These are phyloP conservation scores for Paedocypris micromegethes DNA, from an alignment of 2,797 vertebrate species.

Conservation along the genomic window DNA sequence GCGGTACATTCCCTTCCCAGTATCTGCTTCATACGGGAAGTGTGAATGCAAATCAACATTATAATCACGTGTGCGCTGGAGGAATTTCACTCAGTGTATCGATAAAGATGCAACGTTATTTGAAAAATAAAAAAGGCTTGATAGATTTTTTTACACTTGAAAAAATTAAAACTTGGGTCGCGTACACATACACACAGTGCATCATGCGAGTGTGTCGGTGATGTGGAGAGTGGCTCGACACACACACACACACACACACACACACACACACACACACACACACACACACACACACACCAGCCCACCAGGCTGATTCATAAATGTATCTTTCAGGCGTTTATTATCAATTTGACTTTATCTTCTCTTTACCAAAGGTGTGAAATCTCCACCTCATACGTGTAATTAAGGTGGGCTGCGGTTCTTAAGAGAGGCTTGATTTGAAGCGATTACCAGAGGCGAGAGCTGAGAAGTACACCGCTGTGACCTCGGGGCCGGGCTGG, in stretches of 20 bases:
- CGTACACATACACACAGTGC: background rate
- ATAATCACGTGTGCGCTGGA: too few relatives aligned
- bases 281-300: constrained; percentile 7
- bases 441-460: constrained; percentile 61
- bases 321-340: constrained; percentile 47
- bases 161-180: too few relatives aligned
- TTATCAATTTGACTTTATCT: constrained; percentile 54
- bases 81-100: too few relatives aligned
- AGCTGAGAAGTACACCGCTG: constrained; percentile 56
- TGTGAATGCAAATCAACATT: too few relatives aligned
- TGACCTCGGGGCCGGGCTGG: constrained; percentile 58
- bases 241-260: constrained; percentile 15
- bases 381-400: constrained; percentile 62
- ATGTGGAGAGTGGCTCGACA: constrained; percentile 38
- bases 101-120: too few relatives aligned
- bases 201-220: constrained; percentile 25
- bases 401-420: constrained; percentile 61
- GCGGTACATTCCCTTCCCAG: too few relatives aligned
- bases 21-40: too few relatives aligned
- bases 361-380: constrained; percentile 61
- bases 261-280: constrained; percentile 7
- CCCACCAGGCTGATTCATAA: constrained; percentile 37
- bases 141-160: too few relatives aligned
- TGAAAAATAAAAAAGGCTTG: too few relatives aligned
- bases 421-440: constrained; percentile 52